Conservation (phyloP, 37 sponge, comb jelly and placozoan species). For the Halichondria panicea region DNA sequence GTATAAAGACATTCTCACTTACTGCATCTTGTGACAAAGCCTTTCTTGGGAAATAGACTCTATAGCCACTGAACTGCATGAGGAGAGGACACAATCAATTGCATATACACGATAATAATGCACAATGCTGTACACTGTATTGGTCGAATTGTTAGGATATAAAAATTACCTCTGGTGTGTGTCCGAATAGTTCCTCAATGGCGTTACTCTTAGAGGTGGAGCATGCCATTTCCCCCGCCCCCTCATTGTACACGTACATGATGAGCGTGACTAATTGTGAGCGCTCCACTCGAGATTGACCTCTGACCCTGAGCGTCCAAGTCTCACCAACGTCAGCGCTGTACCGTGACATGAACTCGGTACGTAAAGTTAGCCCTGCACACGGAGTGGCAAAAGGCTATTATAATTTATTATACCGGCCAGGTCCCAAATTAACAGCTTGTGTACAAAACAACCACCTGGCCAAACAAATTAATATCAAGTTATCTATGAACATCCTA, state of each 20-base stretch:
- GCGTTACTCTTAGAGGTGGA: constrained; percentile 11
- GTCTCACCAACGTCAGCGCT: constrained; percentile 37
- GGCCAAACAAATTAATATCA: too few species aligned
- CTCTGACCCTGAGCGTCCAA: constrained; percentile 53
- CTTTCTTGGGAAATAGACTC: constrained; percentile 40
- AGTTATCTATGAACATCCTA: too few species aligned
- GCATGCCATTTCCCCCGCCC: constrained; percentile 51
- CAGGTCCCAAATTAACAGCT: too few species aligned
- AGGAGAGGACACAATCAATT: neutral
- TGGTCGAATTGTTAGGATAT: neutral
- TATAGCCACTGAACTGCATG: constrained; percentile 47
- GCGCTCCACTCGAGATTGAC: neutral
- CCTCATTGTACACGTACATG: constrained; percentile 63
- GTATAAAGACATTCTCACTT: too few species aligned
- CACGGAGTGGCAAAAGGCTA: neutral
- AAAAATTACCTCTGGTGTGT: constrained; percentile 47
- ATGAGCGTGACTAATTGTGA: constrained; percentile 42
- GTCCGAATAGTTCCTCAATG: constrained; percentile 49
- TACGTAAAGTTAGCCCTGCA: constrained; percentile 21
- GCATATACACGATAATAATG: too few species aligned
- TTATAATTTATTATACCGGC: neutral
- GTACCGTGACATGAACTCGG: constrained; percentile 26
- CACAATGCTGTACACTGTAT: too few species aligned
- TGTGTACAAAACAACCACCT: neutral
- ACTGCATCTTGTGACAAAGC: constrained; percentile 32